Evolutionary conservation across 1,140 invertebrate species (phyloP), one percentile per base, ranked within the genome.

Genomic region (Neuroterus valhalla): DNA sequence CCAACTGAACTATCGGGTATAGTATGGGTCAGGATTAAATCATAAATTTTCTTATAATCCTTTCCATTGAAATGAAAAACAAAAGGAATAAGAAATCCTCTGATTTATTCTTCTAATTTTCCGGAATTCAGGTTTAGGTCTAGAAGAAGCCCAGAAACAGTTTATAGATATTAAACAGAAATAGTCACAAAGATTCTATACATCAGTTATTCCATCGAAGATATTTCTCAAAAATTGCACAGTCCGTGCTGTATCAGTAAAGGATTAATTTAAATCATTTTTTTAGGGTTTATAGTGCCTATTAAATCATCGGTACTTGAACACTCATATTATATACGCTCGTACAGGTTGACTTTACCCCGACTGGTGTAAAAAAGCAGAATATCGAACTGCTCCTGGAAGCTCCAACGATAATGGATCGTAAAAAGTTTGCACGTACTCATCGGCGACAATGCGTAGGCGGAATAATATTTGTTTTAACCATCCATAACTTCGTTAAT

Each of bases 381-480:
- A 55, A 55, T 26, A 55, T 23, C 26, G 52, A 55, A 55, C 14
- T 55, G 52, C 52, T 55, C 21, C 19, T 55, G 21, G 52, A 55
- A 55, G 12, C 19, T 23, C 23, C 52, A 14, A 55, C 52, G 23
- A 55, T 55, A 55, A 55, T 55, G 52, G 23, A 55, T 55, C 52
- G 52, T 55, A 55, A 55, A 55, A 55, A 55, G 19, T 55, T 55
- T 55, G 52, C 52, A 31, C 52, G 52, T 55, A 23, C 23, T 55
- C 52, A 55, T 55, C 52, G 52, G 52, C 23, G 52, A 55, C 52
- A 55, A 55, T 55, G 12, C 52, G 52, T 55, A 21, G 52, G 52
- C 21, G 12, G 52, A 55, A 55, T 55, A 55, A 55, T 55, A 55
- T 55, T 55, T 55, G 52, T 55, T 55, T 55, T 55, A 55, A 55